Conservation (phyloP, 1,140 invertebrate species). For the Ptiloglossa arizonensis region DNA sequence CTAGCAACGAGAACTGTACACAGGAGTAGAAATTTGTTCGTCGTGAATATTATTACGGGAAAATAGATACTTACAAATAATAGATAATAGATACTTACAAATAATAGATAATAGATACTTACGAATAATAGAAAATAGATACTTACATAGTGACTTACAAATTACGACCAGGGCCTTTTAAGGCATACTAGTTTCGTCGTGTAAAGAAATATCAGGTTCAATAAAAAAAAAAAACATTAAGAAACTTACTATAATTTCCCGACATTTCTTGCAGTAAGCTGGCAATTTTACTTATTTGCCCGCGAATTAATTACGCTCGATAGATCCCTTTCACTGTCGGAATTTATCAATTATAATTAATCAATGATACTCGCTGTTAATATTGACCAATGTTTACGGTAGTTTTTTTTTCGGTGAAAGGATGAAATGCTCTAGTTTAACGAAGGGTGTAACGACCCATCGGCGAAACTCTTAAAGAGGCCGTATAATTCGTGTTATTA, state of each 20-base stretch:
- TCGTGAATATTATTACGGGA: background rate
- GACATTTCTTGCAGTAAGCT: background rate
- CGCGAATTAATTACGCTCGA: background rate
- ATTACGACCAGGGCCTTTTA: background rate
- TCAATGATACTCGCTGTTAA: slow-evolving; percentile 14
- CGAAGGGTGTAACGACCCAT: slow-evolving; percentile 24
- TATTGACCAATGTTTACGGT: slow-evolving; percentile 37
- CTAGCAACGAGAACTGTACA: background rate
- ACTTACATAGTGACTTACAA: background rate
- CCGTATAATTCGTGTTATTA: background rate
- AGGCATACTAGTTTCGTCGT: background rate
- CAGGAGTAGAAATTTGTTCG: too few species aligned
- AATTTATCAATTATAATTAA: slow-evolving; percentile 29
- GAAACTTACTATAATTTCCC: background rate
- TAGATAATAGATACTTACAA: too few species aligned
- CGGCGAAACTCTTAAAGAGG: slow-evolving; percentile 1
- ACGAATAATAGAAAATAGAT: too few species aligned
- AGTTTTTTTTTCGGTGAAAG: slow-evolving; percentile 49
- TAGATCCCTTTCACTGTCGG: slow-evolving; percentile 11
- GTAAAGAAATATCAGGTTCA: background rate
- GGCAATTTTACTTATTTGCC: background rate
- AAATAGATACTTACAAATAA: too few species aligned
- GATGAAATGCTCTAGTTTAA: slow-evolving; percentile 42
- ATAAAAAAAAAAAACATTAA: background rate
- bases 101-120: too few species aligned